These are phyloP conservation scores for Lordiphosa fenestrarum DNA, from an alignment of 2,888 invertebrate species.

Conservation along the genomic window DNA sequence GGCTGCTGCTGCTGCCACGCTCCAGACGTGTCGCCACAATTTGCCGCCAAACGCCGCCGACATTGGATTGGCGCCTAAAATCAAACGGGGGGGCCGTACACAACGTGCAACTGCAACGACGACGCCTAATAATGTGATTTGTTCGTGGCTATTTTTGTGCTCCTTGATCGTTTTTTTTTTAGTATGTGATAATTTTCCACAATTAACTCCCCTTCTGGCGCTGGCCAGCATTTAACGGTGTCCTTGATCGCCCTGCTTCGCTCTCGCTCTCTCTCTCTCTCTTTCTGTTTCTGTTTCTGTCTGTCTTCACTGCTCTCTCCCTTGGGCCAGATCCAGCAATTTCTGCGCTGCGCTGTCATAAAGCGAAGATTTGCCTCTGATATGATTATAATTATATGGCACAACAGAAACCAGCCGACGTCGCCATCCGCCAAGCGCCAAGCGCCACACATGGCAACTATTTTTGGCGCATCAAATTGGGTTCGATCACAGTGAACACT, in stretches of 20 bases:
- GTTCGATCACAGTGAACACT: too few species aligned
- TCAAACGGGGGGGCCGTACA: constrained; percentile 53
- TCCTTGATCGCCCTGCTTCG: constrained; percentile 49
- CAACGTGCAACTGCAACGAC: constrained; percentile 55
- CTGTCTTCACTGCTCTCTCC: constrained; percentile 4
- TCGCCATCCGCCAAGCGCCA: not conserved
- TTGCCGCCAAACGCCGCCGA: constrained; percentile 70
- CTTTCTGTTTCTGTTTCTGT: not conserved
- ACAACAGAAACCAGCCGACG: constrained; percentile 19
- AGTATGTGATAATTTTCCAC: constrained; percentile 71
- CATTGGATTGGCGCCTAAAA: constrained; percentile 69
- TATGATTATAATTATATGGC: constrained; percentile 67
- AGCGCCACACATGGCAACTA: constrained; percentile 2
- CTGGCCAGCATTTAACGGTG: constrained; percentile 54
- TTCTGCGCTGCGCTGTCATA: constrained; percentile 36
- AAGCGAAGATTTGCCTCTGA: constrained; percentile 47
- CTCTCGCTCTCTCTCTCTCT: not conserved
- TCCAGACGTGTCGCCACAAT: constrained; percentile 78
- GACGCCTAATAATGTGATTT: constrained; percentile 65
- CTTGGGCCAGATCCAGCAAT: constrained; percentile 35
- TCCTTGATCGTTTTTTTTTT: constrained; percentile 33
- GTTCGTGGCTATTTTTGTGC: constrained; percentile 53
- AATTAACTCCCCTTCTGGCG: constrained; percentile 63
- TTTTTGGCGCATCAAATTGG: too few species aligned
- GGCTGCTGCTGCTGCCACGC: constrained; percentile 55